Evolutionary conservation across 2,113 vertebrate genomes (phyloP).

Genomic region (Hyla sarda): DNA sequence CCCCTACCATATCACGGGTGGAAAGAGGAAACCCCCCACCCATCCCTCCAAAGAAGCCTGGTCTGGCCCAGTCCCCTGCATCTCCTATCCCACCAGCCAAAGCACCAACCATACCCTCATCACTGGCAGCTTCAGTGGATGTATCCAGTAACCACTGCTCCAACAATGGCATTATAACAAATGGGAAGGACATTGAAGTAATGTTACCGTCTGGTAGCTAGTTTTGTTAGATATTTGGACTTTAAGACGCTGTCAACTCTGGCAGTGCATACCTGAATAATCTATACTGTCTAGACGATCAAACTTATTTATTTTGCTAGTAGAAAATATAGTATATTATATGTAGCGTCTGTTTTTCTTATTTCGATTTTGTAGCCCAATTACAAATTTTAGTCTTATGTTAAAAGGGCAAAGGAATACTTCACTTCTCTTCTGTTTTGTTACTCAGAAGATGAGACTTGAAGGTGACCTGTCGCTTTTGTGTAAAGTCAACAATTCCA

Average conservation of each 20-base stretch:
- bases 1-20: conserved; percentile 85
- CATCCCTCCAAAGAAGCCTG: conserved; percentile 94
- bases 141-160: conserved; percentile 82
- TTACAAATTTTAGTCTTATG: conserved; percentile 7
- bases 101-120: conserved; percentile 66
- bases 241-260: conserved; percentile 62
- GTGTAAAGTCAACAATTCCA: neutral
- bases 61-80: conserved; percentile 86
- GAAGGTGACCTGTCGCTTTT: neutral
- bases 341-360: conserved; percentile 64
- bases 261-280: conserved; percentile 63
- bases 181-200: conserved; percentile 88
- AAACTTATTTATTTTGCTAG: conserved; percentile 81
- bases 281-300: conserved; percentile 64
- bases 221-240: conserved; percentile 59
- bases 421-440: neutral
- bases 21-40: conserved; percentile 93
- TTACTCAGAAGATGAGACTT: neutral
- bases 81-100: conserved; percentile 73
- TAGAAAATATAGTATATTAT: conserved; percentile 71
- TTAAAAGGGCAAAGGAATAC: neutral
- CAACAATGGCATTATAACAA: conserved; percentile 73
- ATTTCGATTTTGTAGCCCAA: neutral
- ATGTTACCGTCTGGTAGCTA: conserved; percentile 87
- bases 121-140: conserved; percentile 71